Evolutionary conservation across 2,797 vertebrate species (phyloP).

Genomic region (Lindbergichthys nudifrons): DNA sequence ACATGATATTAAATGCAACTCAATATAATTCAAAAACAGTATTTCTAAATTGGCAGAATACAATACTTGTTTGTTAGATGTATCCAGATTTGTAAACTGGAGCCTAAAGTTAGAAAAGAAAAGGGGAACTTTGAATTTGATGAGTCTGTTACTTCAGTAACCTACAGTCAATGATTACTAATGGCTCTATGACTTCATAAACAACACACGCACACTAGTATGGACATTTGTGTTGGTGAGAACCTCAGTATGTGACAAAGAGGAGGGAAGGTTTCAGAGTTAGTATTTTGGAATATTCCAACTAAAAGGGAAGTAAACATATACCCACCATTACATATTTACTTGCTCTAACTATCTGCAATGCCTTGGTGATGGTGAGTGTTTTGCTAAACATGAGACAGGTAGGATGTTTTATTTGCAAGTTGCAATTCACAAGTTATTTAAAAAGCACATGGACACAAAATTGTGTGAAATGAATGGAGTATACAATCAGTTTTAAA

Average conservation of each 20-base stretch:
- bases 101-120: slow-evolving; percentile 4
- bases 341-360: slow-evolving; percentile 37
- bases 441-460: slow-evolving; percentile 18
- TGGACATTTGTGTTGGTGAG: too few relatives aligned
- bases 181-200: neutral
- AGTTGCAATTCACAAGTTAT: slow-evolving; percentile 34
- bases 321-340: slow-evolving; percentile 24
- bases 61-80: neutral
- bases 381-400: slow-evolving; percentile 16
- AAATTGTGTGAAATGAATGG: slow-evolving; percentile 21
- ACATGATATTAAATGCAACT: neutral
- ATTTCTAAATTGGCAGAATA: neutral
- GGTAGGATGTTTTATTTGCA: slow-evolving; percentile 20
- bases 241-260: neutral
- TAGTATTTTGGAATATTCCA: slow-evolving; percentile 18
- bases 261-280: slow-evolving; percentile 4
- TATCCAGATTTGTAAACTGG: neutral
- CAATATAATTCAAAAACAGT: neutral
- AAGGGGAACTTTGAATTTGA: neutral
- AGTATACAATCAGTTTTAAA: slow-evolving; percentile 4
- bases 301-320: slow-evolving; percentile 26
- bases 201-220: neutral
- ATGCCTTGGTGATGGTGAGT: slow-evolving; percentile 17
- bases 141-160: neutral
- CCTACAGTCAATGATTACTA: neutral